Evolutionary conservation across 2,888 invertebrate species (phyloP).

Genomic region (Drosophila kambysellisi): DNA sequence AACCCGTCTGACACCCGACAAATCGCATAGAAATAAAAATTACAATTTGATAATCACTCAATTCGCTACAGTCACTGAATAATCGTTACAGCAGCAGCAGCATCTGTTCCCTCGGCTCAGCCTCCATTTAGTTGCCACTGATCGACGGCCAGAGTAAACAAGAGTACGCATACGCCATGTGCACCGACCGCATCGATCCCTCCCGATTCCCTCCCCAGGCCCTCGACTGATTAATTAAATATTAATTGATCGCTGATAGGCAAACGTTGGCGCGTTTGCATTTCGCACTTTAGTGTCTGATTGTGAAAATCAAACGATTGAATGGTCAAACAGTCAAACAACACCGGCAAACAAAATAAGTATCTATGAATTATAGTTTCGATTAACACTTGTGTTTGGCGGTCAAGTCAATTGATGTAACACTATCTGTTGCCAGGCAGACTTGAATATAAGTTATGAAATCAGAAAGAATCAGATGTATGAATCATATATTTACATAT

Average conservation of each 20-base stretch:
- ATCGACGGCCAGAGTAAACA: conserved; percentile 42
- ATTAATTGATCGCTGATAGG: conserved; percentile 81
- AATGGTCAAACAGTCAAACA: conserved; percentile 7
- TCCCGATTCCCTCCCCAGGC: conserved; percentile 5
- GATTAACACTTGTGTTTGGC: background rate
- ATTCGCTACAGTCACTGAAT: conserved; percentile 14
- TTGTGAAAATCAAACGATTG: conserved; percentile 34
- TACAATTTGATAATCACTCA: conserved; percentile 74
- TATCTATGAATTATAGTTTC: conserved; percentile 11
- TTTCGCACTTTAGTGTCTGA: conserved; percentile 39
- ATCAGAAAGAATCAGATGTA: background rate
- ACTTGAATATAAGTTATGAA: background rate
- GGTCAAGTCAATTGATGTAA: background rate
- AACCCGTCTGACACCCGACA: conserved; percentile 78
- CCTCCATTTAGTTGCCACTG: conserved; percentile 44
- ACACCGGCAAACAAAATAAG: conserved; percentile 5
- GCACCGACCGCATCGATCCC: conserved; percentile 16
- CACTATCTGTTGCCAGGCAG: conserved; percentile 4
- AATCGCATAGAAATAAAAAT: conserved; percentile 75
- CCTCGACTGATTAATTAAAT: conserved; percentile 78
- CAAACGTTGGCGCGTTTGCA: conserved; percentile 53
- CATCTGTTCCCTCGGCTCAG: conserved; percentile 42
- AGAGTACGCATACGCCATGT: conserved; percentile 64
- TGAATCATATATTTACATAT: background rate
- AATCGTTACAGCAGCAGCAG: conserved; percentile 7